Percentiles rank a stretch among this genome's conserved stretches.
phyloP scores from a whole-genome alignment of 2,113 vertebrate species.

The Tupaia chinensis region DNA sequence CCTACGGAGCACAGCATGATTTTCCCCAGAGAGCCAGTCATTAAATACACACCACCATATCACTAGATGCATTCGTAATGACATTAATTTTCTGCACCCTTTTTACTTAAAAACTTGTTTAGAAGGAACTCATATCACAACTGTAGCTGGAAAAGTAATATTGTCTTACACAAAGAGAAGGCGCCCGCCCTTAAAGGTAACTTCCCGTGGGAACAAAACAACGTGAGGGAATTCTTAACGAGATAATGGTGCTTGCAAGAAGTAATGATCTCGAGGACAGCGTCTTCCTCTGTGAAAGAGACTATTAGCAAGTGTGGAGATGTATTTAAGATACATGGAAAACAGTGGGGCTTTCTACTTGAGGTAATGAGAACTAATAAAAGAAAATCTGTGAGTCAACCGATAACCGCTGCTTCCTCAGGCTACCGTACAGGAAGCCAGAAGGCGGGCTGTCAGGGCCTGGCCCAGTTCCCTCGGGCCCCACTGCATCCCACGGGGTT shows the following conservation, averaged over 20 bases:
- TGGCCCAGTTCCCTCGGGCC: neutral
- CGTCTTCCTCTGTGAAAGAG: neutral
- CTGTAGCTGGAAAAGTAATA: neutral
- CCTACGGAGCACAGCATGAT: neutral
- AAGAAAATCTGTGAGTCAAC: neutral
- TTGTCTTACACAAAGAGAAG: neutral
- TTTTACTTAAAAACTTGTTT: conserved; percentile 13
- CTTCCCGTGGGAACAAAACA: neutral
- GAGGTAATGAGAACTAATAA: neutral
- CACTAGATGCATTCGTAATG: neutral
- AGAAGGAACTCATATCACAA: neutral
- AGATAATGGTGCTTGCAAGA: neutral
- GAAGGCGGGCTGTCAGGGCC: neutral
- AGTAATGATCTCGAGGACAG: neutral
- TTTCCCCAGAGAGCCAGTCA: neutral
- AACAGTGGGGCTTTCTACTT: neutral
- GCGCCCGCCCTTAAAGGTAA: neutral
- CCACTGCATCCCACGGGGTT: too few species aligned
- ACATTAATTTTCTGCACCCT: neutral
- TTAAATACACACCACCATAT: neutral
- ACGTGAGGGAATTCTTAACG: neutral
- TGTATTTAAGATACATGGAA: neutral
- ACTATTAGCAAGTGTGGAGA: neutral
- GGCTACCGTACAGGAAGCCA: neutral
- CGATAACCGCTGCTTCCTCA: neutral